Conservation (phyloP, 1,140 invertebrate genomes). For the Macrosteles quadrilineatus region DNA sequence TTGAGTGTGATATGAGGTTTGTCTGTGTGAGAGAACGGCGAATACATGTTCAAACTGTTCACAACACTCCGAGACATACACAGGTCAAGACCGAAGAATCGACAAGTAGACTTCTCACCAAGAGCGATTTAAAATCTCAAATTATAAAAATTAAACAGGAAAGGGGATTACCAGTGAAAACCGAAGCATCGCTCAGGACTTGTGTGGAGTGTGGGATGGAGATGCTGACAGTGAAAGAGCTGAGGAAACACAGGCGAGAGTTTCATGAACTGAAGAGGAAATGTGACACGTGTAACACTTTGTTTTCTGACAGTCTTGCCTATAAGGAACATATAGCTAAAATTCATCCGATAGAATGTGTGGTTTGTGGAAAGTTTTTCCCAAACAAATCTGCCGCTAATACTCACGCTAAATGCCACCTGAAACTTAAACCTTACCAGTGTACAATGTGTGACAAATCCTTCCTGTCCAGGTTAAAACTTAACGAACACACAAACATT, state of each 20-base stretch:
- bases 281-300: constrained; percentile 42
- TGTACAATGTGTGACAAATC: constrained; percentile 80
- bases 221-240: constrained; percentile 33
- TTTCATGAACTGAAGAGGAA: constrained; percentile 33
- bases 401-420: constrained; percentile 73
- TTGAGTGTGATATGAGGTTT: constrained; percentile 60
- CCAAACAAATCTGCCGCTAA: constrained; percentile 58
- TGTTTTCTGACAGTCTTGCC: constrained; percentile 39
- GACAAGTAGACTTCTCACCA: neutral
- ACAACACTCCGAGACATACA: constrained; percentile 40
- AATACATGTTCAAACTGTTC: constrained; percentile 57
- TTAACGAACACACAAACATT: constrained; percentile 75
- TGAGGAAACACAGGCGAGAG: constrained; percentile 31
- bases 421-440: constrained; percentile 72
- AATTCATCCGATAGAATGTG: constrained; percentile 76
- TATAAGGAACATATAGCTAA: constrained; percentile 51
- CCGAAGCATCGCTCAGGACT: constrained; percentile 5
- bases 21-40: constrained; percentile 65
- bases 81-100: constrained; percentile 15
- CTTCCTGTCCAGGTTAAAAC: constrained; percentile 76
- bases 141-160: constrained; percentile 8
- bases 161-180: neutral
- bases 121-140: neutral
- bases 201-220: constrained; percentile 35
- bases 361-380: constrained; percentile 71